A percentile compares a stretch with the other conserved stretches of the same genome.
Conservation (phyloP, 2,888 invertebrate species). For the Lumbricus terrestris region DNA sequence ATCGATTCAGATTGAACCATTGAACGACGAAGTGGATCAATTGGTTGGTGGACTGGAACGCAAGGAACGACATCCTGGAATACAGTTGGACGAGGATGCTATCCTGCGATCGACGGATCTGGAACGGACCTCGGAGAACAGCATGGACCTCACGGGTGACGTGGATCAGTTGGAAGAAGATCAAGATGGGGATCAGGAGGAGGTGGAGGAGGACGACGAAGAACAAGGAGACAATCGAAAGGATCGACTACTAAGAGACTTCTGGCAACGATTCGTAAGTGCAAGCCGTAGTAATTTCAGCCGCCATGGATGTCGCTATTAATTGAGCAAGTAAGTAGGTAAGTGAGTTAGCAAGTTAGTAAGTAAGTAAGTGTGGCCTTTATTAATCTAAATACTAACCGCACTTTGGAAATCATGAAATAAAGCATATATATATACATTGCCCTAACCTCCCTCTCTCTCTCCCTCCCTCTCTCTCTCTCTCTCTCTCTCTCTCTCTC, state of each 20-base stretch:
- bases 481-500: too few species aligned
- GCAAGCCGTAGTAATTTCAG: too few species aligned
- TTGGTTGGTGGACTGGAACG: background rate
- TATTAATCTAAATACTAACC: too few species aligned
- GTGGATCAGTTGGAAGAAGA: background rate
- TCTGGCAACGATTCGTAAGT: background rate
- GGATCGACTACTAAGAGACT: background rate
- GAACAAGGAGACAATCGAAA: background rate
- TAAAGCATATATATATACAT: too few species aligned
- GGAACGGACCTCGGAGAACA: background rate
- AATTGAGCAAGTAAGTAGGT: too few species aligned
- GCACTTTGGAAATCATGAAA: too few species aligned
- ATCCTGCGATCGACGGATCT: slow-evolving; percentile 3
- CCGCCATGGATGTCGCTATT: too few species aligned
- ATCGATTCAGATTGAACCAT: background rate
- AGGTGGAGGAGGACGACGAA: background rate
- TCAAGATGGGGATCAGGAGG: background rate
- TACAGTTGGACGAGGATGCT: background rate
- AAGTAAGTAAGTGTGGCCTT: too few species aligned
- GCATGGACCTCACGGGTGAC: background rate
- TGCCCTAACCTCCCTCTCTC: too few species aligned
- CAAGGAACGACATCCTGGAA: background rate
- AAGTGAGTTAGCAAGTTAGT: too few species aligned
- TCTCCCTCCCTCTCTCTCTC: too few species aligned
- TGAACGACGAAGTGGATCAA: background rate